phyloP scores from a whole-genome alignment of 2,113 vertebrate genomes.

The Poicephalus gulielmi region DNA sequence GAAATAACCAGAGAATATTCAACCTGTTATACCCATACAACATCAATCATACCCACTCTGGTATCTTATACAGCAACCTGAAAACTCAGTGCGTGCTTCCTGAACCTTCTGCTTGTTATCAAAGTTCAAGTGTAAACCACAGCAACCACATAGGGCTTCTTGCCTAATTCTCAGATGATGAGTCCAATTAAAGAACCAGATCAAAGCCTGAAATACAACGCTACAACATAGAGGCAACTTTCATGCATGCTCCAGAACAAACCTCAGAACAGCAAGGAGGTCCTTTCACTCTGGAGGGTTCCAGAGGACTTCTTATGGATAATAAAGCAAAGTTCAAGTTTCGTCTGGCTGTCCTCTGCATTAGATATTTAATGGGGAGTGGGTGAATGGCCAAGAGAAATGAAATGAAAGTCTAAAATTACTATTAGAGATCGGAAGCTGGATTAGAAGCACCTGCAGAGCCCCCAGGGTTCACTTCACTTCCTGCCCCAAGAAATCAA shows the following conservation, averaged over 20 bases:
- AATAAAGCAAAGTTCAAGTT: background rate
- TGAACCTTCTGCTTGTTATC: background rate
- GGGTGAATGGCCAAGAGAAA: background rate
- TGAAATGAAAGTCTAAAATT: background rate
- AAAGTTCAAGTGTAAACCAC: background rate
- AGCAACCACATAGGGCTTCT: background rate
- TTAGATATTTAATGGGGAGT: background rate
- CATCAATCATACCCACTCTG: background rate
- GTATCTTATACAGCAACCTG: background rate
- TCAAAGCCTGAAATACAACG: background rate
- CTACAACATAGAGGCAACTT: background rate
- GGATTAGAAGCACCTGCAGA: background rate
- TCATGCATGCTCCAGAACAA: background rate
- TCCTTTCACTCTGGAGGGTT: background rate
- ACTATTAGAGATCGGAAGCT: background rate
- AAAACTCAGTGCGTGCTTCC: background rate
- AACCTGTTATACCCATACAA: no score
- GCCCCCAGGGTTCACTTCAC: background rate
- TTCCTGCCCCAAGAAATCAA: background rate
- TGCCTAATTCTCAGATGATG: background rate
- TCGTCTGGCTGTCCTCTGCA: background rate
- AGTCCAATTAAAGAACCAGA: background rate
- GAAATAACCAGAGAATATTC: background rate
- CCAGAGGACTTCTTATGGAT: background rate
- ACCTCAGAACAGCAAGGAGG: background rate